Evolutionary conservation across 2,113 vertebrate genomes (phyloP), one percentile per base, ranked within the genome.

Genomic region (Carassius auratus): DNA sequence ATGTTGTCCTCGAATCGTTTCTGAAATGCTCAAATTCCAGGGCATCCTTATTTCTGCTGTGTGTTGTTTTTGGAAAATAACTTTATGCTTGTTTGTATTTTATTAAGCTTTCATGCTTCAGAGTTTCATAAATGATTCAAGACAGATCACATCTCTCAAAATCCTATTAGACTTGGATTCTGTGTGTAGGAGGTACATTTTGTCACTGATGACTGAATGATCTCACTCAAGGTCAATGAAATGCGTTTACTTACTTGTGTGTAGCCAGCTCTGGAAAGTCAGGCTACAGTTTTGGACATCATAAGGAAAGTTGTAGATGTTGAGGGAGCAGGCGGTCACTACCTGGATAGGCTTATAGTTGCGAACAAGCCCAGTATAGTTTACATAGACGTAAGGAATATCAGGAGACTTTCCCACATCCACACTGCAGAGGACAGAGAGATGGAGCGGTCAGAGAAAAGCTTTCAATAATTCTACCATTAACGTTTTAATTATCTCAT

Each of bases 281-380:
- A 99, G 94, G 0, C 97, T 98, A 89, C 98, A 99, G 89, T 99
- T 99, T 94, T 99, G 98, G 14, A 99, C 95, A 0, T 99, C 98
- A 1, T 99, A 99, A 2, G 98, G 98, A 91, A 99, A 99, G 94
- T 97, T 99, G 91, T 99, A 99, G 94, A 99, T 99, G 90, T 99
- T 97, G 19, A 99, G 95, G 78, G 96, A 99, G 86, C 98, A 99
- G 81, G 98, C 96, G 0, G 97, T 98, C 86, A 99, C 96, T 85
- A 99, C 96, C 91, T 99, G 98, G 88, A 99, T 96, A 76, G 98
- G 98, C 83, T 99, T 99, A 90, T 99, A 98, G 94, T 99, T 99
- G 69, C 94, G 93, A 84, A 99, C 97, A 81, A 95, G 91, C 0
- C 98, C 98, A 0, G 95, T 83, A 30, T 97, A 90, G 19, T 87